These are phyloP conservation scores for Rhinogobio ventralis DNA, from an alignment of 2,797 vertebrate species.

Conservation along the genomic window DNA sequence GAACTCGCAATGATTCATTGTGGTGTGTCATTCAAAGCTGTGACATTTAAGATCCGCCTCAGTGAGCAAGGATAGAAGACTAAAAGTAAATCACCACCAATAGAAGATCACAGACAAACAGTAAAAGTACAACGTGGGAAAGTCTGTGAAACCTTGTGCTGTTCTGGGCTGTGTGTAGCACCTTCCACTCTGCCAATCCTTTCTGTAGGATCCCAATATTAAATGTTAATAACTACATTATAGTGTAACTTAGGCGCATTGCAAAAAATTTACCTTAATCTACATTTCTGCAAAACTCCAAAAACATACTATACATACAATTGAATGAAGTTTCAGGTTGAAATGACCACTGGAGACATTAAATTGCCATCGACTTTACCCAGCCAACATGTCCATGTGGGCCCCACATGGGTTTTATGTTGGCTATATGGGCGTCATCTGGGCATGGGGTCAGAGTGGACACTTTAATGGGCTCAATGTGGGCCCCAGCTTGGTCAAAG, in stretches of 20 bases:
- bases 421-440: no score
- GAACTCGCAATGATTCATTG: background rate
- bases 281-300: no score
- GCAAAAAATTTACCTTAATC: no score
- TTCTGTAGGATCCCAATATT: background rate
- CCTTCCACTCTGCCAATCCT: background rate
- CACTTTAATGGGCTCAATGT: no score
- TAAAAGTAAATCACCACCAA: background rate
- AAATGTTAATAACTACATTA: no score
- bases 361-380: no score
- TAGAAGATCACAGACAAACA: background rate
- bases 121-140: background rate
- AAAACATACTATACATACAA: no score
- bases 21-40: constrained; percentile 23
- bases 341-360: background rate
- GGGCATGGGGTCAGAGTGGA: no score
- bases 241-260: no score
- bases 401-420: background rate
- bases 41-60: background rate
- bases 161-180: background rate
- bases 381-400: no score
- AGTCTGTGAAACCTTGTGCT: background rate
- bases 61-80: background rate
- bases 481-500: no score
- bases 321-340: background rate